phyloP scores from a whole-genome alignment of 2,888 invertebrate species.

The Trissolcus brochymenae region DNA sequence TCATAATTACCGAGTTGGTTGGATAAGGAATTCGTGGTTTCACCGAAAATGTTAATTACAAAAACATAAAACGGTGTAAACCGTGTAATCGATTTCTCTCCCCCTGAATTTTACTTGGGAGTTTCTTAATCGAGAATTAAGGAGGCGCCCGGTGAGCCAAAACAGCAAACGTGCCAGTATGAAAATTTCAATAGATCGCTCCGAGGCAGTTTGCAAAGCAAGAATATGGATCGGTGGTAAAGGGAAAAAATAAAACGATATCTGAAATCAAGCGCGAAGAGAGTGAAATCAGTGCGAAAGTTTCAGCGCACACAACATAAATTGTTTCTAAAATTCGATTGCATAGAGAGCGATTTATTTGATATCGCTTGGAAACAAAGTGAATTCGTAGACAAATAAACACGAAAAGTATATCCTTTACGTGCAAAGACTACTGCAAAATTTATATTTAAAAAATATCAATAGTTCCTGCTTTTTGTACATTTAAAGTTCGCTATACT shows the following conservation, averaged over 20 bases:
- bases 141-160: constrained; percentile 51
- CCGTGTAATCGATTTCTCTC: constrained; percentile 50
- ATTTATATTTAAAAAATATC: too few relatives aligned
- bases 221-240: constrained; percentile 24
- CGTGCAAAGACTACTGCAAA: constrained; percentile 28
- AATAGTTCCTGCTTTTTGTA: too few relatives aligned
- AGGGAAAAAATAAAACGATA: not conserved
- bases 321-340: constrained; percentile 53
- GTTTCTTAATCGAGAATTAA: constrained; percentile 52
- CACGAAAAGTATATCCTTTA: constrained; percentile 25
- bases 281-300: constrained; percentile 31
- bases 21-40: constrained; percentile 14
- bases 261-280: constrained; percentile 30
- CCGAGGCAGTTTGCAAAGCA: constrained; percentile 32
- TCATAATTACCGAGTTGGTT: constrained; percentile 25
- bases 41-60: constrained; percentile 44
- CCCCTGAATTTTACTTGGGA: constrained; percentile 16
- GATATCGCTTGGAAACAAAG: constrained; percentile 43
- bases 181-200: constrained; percentile 70
- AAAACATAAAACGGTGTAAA: constrained; percentile 29
- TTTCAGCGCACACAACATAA: constrained; percentile 28
- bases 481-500: not conserved
- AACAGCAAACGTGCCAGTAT: constrained; percentile 68
- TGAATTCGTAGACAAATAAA: constrained; percentile 38
- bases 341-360: constrained; percentile 49